Conservation (phyloP, 2,797 vertebrate genomes). For the Gorsachius magnificus region DNA sequence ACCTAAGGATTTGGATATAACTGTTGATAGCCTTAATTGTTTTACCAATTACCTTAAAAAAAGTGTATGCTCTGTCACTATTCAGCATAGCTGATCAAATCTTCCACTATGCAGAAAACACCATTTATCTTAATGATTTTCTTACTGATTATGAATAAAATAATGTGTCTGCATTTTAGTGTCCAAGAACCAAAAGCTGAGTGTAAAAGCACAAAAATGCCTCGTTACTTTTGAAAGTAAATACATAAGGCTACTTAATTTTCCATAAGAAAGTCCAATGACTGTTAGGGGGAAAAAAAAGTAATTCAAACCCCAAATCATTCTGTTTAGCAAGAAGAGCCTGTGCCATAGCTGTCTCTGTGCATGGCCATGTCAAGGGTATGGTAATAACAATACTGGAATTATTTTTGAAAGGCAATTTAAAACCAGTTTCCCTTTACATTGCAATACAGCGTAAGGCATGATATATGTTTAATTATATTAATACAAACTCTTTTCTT, state of each 20-base stretch:
- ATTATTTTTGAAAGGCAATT: not conserved
- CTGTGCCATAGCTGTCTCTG: not conserved
- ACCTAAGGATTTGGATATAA: not conserved
- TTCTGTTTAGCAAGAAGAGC: not conserved
- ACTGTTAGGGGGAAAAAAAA: not conserved
- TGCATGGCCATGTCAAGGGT: not conserved
- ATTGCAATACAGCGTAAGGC: not conserved
- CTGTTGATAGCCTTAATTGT: not conserved
- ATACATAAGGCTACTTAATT: not conserved
- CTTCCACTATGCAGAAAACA: not conserved
- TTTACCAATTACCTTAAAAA: not conserved
- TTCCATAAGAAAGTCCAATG: not conserved
- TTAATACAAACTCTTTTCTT: not conserved
- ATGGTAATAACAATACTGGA: not conserved
- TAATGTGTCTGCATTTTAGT: not conserved
- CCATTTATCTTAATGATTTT: not conserved
- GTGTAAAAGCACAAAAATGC: not conserved
- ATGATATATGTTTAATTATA: not conserved
- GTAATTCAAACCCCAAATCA: not conserved
- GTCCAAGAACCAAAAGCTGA: not conserved
- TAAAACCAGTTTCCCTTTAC: not conserved
- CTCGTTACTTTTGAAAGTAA: not conserved
- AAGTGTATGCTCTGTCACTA: not conserved
- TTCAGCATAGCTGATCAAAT: not conserved
- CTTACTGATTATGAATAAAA: not conserved